Evolutionary conservation across 2,888 invertebrate species (phyloP), one percentile per base, ranked within the genome.

Genomic region (Pteria penguin): DNA sequence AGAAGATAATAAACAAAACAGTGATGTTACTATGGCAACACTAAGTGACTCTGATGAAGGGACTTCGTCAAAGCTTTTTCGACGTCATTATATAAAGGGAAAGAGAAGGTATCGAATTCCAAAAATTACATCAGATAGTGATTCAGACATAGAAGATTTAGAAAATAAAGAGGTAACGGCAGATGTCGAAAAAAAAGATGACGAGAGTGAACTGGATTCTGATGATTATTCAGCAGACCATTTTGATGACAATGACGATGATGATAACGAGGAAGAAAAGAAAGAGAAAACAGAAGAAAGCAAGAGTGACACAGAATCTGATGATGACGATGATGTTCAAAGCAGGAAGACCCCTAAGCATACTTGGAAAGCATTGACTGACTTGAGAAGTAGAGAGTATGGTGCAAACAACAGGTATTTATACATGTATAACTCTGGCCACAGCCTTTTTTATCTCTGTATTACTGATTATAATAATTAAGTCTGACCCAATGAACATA

Each of bases 341-440:
- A 78, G 72, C 52, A 63, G 75, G 22, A 79, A 77, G 66, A 63
- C 79, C 62, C 88, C 88, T 0, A 86, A 81, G 87, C 95, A 95
- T 82, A 94, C 94, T 77, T 96, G 95, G 94, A 93, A 94, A 81
- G 93, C 95, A 70, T 91, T 95, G 57, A 93, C 94, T 90, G 95
- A 96, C 93, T 91, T 96, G 60, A 75, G 90, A 29, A 79, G 88
- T 3, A 82, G 91, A 57, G 85, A 95, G 94, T 88, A 94, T 95
- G 84, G 92, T 84, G 84, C 93, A 92, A 88, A 93, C 91, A 90
- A 91, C 91, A 85, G 45, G 45, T 36, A 36, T 36, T 36, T 36
- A 36, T 36, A 36, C 45, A 36, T 11, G 5, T 36, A 36, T 36
- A 36, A 36, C n/a, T n/a, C n/a, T n/a, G n/a, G n/a, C n/a, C n/a